Conservation (phyloP, 2,797 vertebrate species). For the Microctenopoma lineatum region DNA sequence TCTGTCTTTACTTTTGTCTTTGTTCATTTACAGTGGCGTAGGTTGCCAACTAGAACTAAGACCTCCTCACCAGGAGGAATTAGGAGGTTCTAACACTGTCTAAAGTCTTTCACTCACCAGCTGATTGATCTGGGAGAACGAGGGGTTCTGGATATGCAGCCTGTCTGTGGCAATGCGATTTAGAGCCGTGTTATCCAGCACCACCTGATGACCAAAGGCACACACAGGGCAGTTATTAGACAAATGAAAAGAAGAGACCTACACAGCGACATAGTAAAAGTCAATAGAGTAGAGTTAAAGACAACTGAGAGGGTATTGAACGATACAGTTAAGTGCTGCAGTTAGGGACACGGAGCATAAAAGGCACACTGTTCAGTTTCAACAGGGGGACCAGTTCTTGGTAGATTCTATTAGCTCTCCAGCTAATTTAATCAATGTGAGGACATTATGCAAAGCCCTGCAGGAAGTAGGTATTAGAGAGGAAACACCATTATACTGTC, state of each 20-base stretch:
- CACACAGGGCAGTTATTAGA: conserved; percentile 30
- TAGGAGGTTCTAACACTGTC: neutral
- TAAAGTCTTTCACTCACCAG: conserved; percentile 86
- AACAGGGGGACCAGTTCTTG: conserved; percentile 68
- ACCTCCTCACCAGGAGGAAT: conserved; percentile 15
- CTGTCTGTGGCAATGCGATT: conserved; percentile 97
- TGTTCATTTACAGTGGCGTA: conserved; percentile 4
- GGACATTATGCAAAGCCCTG: conserved; percentile 64
- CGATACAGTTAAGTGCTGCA: conserved; percentile 55
- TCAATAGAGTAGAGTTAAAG: conserved; percentile 26
- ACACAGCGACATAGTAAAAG: conserved; percentile 12
- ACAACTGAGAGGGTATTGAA: conserved; percentile 34
- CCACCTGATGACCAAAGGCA: conserved; percentile 84
- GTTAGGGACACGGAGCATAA: conserved; percentile 56
- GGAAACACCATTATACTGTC: conserved; percentile 71
- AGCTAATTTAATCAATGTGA: conserved; percentile 75
- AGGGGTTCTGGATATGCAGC: conserved; percentile 96
- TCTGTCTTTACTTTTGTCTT: conserved; percentile 13
- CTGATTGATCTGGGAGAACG: conserved; percentile 98
- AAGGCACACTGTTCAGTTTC: conserved; percentile 53
- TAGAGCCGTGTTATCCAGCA: conserved; percentile 95
- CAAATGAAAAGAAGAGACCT: conserved; percentile 19
- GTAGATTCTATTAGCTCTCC: conserved; percentile 72
- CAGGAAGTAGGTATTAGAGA: conserved; percentile 75
- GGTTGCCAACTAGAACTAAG: neutral